Evolutionary conservation across 2,888 invertebrate species (phyloP).

Genomic region (Sarcophaga rosellei): DNA sequence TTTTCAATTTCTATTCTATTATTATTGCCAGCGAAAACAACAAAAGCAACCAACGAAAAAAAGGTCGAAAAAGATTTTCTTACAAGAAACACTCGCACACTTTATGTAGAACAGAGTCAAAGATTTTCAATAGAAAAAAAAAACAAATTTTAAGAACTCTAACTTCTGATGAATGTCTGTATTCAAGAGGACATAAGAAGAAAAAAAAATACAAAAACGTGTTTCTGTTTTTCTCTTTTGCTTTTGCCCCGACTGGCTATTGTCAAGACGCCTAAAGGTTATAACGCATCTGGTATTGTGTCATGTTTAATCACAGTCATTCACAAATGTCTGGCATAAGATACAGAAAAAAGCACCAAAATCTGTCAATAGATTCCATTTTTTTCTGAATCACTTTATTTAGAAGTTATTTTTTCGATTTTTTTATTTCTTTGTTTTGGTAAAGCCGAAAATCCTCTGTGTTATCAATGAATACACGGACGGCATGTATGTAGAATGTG

Average conservation of each 20-base stretch:
- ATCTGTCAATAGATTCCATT: constrained; percentile 18
- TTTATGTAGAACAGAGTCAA: background rate
- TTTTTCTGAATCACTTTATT: background rate
- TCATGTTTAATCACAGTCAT: constrained; percentile 18
- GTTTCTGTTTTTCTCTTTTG: background rate
- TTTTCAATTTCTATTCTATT: background rate
- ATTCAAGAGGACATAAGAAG: background rate
- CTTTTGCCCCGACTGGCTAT: background rate
- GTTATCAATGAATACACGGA: background rate
- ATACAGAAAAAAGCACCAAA: background rate
- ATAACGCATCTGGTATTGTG: constrained; percentile 12
- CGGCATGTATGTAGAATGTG: too few species aligned
- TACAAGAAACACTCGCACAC: background rate
- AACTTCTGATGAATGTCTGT: background rate
- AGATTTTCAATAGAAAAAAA: background rate
- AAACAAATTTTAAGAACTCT: constrained; percentile 11
- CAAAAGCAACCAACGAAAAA: background rate
- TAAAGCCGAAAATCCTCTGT: constrained; percentile 18
- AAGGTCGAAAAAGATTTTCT: constrained; percentile 1
- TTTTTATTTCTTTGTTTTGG: too few species aligned
- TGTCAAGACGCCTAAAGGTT: background rate
- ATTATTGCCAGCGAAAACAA: background rate
- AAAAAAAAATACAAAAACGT: background rate
- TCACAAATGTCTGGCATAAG: background rate
- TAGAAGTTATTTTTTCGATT: too few species aligned